These are phyloP conservation scores for Paelopatides confundens DNA, from an alignment of 53 echinoderm and acorn worm genomes.

Conservation along the genomic window DNA sequence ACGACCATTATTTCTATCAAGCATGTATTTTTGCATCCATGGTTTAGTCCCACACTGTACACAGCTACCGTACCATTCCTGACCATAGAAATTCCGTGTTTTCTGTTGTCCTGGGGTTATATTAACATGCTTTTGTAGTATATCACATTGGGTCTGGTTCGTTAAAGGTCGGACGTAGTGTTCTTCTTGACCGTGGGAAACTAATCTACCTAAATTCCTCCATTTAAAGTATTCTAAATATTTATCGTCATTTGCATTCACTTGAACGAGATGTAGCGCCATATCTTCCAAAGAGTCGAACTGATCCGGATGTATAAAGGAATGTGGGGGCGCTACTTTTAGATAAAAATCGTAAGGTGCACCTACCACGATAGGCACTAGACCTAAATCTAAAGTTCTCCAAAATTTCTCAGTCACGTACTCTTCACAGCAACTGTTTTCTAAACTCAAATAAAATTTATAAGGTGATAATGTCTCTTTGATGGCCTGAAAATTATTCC, in stretches of 20 bases:
- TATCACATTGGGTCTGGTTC: constrained; percentile 9
- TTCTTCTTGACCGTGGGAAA: constrained; percentile 18
- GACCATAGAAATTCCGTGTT: not conserved
- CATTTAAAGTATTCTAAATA: constrained; percentile 31
- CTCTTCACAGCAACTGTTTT: constrained; percentile 47
- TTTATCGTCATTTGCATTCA: constrained; percentile 17
- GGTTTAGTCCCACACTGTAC: not conserved
- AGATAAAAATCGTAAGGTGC: constrained; percentile 22
- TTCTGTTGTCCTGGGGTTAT: not conserved
- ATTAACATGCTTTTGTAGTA: not conserved
- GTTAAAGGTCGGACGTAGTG: constrained; percentile 34
- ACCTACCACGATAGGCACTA: constrained; percentile 26
- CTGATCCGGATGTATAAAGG: constrained; percentile 28
- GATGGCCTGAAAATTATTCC: constrained; percentile 19
- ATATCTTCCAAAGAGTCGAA: constrained; percentile 1
- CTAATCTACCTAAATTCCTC: constrained; percentile 15
- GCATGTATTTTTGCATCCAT: constrained; percentile 15
- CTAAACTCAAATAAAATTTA: constrained; percentile 42
- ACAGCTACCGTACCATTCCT: constrained; percentile 32
- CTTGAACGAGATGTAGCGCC: constrained; percentile 1
- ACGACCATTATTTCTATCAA: not conserved
- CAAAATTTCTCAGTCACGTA: constrained; percentile 41
- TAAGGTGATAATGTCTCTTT: not conserved
- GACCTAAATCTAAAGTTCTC: constrained; percentile 22
- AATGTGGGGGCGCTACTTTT: constrained; percentile 7